Base-by-base conservation (phyloP, 2,113 vertebrate species). In the Neodontobutis hainanensis region DNA sequence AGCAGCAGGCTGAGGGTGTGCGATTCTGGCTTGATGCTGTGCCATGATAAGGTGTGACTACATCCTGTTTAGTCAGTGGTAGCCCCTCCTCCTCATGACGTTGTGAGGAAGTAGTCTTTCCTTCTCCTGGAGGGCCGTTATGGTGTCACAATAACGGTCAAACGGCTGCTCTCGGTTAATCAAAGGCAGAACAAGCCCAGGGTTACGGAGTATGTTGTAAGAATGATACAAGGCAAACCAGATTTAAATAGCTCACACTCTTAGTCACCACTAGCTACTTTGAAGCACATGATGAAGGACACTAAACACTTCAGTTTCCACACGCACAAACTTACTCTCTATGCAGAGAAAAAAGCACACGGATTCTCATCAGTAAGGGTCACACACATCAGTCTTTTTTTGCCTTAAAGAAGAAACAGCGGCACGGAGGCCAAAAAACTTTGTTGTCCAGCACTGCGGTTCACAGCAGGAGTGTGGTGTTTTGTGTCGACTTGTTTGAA, bases 391-490 rank as follows among this genome's bases (percentile, higher is more conserved):
- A 27, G 19, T 27, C 50, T 77, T 57, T 70, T 62, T 61, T 61
- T 56, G 60, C 57, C 60, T 73, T 27, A 55, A 61, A 47, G 45
- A 49, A 53, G 6, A 71, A 87, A 78, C 73, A 85, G 61, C 36
- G 58, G 60, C 69, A 65, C 58, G 73, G 44, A 78, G 65, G 80
- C 80, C 66, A 70, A 16, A 60, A 66, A 59, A 84, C 61, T 65
- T 42, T 8, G 47, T 49, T 65, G 40, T 9, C 10, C 40, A 6
- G 47, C 4, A 4, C 48, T 34, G 47, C 57, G 35, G 61, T 36
- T 14, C 5, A 2, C 65, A 50, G 89, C 92, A 90, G 88, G 83
- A 85, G 91, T 87, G 76, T 84, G 51, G 38, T 85, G 80, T 68
- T 85, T 58, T 35, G 50, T 65, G 50, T 27, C 19, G 19, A 3